These are phyloP conservation scores for Gonatopus flavifemur DNA, from an alignment of 1,140 invertebrate species.

Conservation along the genomic window DNA sequence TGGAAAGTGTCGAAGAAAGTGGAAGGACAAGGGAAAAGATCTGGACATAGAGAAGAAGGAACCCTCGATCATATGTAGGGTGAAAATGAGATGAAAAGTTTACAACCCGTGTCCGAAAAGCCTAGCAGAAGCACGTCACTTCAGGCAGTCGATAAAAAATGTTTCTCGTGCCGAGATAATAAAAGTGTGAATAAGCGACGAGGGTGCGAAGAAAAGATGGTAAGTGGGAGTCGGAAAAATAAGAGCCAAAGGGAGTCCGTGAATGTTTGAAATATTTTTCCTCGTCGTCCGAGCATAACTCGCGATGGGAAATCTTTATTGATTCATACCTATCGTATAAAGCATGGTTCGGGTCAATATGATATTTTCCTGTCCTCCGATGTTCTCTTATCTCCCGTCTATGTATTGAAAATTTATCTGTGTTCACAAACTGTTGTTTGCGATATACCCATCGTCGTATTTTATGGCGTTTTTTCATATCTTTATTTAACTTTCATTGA, in stretches of 20 bases:
- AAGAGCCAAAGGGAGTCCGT: conserved; percentile 7
- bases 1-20: neutral
- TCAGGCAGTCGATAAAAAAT: conserved; percentile 44
- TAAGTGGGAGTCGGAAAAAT: conserved; percentile 1
- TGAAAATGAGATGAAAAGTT: conserved; percentile 31
- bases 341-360: conserved; percentile 46
- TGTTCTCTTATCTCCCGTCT: no score
- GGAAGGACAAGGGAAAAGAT: neutral
- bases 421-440: no score
- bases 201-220: conserved; percentile 2
- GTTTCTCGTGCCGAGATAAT: conserved; percentile 36
- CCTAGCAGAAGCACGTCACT: no score
- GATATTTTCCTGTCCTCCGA: conserved; percentile 32
- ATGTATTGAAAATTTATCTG: no score
- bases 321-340: conserved; percentile 45
- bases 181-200: conserved; percentile 30
- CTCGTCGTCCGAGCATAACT: conserved; percentile 29
- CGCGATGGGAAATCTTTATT: conserved; percentile 53
- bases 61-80: conserved; percentile 13
- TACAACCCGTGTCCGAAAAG: conserved; percentile 35
- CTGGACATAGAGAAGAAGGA: conserved; percentile 2
- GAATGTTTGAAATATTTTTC: conserved; percentile 55
- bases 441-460: no score
- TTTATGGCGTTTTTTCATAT: no score
- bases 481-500: no score